These are phyloP conservation scores for Thymelicus sylvestris DNA, from an alignment of 2,888 invertebrate species.

Conservation along the genomic window DNA sequence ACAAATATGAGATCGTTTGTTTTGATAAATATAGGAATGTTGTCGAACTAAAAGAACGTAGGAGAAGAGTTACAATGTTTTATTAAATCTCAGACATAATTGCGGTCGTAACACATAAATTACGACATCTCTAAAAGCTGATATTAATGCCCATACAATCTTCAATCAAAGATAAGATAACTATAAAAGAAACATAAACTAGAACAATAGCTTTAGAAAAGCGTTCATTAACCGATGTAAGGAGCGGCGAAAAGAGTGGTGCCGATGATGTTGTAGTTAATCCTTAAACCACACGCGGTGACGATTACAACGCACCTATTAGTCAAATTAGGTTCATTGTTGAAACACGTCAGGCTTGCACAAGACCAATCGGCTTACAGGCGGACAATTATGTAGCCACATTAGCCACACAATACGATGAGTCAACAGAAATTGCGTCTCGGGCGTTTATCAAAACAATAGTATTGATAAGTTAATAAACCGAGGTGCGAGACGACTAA, in stretches of 20 bases:
- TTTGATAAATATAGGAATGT: constrained; percentile 5
- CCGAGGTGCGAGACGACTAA: constrained; percentile 73
- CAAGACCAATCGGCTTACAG: constrained; percentile 80
- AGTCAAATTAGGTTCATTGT: constrained; percentile 85
- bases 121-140: constrained; percentile 30
- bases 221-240: constrained; percentile 70
- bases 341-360: constrained; percentile 69
- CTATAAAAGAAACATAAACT: constrained; percentile 54
- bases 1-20: constrained; percentile 1
- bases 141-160: constrained; percentile 46
- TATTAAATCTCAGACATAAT: constrained; percentile 14
- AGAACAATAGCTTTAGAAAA: constrained; percentile 76
- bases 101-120: constrained; percentile 21
- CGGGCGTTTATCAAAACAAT: constrained; percentile 83
- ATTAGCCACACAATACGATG: constrained; percentile 72
- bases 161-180: constrained; percentile 46
- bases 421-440: constrained; percentile 79
- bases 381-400: constrained; percentile 73
- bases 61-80: constrained; percentile 6
- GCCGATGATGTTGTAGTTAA: constrained; percentile 70
- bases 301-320: constrained; percentile 84
- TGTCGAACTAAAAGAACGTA: background rate
- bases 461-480: constrained; percentile 84
- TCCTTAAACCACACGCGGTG: constrained; percentile 82
- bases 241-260: constrained; percentile 60